Evolutionary conservation across 2,888 invertebrate genomes (phyloP).

Genomic region (Drosophila incognita): DNA sequence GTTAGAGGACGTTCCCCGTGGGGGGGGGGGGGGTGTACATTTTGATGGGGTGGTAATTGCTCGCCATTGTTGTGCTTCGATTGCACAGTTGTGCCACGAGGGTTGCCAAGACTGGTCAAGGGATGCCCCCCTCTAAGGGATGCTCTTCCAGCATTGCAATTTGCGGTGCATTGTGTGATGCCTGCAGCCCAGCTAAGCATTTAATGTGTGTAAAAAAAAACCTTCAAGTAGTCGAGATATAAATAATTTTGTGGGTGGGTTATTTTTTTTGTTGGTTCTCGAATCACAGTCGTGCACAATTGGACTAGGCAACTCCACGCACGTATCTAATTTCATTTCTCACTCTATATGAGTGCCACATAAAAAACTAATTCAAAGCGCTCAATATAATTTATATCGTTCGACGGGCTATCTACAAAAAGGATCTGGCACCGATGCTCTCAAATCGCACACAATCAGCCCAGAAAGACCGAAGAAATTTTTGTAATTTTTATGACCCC

Average conservation of each 20-base stretch:
- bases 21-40: too few relatives aligned
- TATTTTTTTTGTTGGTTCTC: not conserved
- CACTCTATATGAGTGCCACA: conserved; percentile 70
- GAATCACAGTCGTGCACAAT: conserved; percentile 61
- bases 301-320: conserved; percentile 60
- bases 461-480: conserved; percentile 69
- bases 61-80: conserved; percentile 73
- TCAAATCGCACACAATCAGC: conserved; percentile 71
- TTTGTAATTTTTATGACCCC: conserved; percentile 81
- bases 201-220: conserved; percentile 26
- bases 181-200: conserved; percentile 49
- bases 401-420: conserved; percentile 43
- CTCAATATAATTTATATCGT: conserved; percentile 79
- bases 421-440: conserved; percentile 41
- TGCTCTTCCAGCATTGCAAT: conserved; percentile 54
- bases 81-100: conserved; percentile 54
- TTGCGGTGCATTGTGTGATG: conserved; percentile 57
- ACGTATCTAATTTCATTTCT: conserved; percentile 79
- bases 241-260: not conserved
- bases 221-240: conserved; percentile 33
- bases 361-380: conserved; percentile 79
- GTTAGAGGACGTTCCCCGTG: not conserved
- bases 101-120: conserved; percentile 24
- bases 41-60: conserved; percentile 64
- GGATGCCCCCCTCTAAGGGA: conserved; percentile 23